These are phyloP conservation scores for Scolopax mira DNA, from an alignment of 2,113 vertebrate genomes.

Conservation along the genomic window DNA sequence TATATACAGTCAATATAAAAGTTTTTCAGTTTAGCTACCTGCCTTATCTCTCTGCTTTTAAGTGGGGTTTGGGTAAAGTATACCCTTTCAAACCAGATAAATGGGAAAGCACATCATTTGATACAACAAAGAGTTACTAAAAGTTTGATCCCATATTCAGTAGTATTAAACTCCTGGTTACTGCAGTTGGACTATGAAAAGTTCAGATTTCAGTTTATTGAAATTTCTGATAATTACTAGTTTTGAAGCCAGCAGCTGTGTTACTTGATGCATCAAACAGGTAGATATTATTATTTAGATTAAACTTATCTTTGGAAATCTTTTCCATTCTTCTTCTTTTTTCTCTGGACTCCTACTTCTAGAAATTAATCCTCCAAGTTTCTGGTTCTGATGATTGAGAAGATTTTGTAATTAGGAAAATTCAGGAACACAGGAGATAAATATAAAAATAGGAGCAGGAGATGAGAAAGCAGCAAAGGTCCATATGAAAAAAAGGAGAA, in stretches of 20 bases:
- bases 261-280: not conserved
- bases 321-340: not conserved
- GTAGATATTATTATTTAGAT: not conserved
- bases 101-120: not conserved
- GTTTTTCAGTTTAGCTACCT: not conserved
- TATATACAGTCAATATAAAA: not conserved
- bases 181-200: not conserved
- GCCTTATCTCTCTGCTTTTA: not conserved
- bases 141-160: not conserved
- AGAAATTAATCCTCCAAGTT: not conserved
- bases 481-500: not conserved
- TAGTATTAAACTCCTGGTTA: not conserved
- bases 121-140: not conserved
- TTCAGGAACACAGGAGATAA: not conserved
- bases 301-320: not conserved
- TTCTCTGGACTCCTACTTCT: not conserved
- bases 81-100: not conserved
- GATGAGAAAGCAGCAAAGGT: not conserved
- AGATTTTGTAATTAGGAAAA: not conserved
- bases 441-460: not conserved
- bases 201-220: not conserved
- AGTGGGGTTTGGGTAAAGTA: not conserved
- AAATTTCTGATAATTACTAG: not conserved
- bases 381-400: not conserved
- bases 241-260: not conserved